These are phyloP conservation scores for Forficula auricularia DNA, from an alignment of 1,140 invertebrate species.

Conservation along the genomic window DNA sequence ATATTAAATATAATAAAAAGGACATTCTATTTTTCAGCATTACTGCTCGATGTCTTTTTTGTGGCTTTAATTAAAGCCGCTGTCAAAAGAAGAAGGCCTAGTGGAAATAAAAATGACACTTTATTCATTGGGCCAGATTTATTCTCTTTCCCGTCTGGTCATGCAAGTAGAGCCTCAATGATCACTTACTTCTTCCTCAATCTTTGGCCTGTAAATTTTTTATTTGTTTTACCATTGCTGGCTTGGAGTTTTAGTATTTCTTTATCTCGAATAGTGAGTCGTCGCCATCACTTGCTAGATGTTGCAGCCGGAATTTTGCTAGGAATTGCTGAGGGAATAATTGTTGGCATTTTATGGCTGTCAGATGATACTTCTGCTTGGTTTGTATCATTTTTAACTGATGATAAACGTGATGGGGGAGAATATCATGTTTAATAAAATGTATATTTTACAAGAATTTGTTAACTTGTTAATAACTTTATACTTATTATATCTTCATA, in stretches of 20 bases:
- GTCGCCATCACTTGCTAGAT: conserved; percentile 76
- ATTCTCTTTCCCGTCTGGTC: conserved; percentile 91
- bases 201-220: conserved; percentile 26
- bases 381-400: conserved; percentile 32
- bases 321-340: conserved; percentile 52
- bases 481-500: no score
- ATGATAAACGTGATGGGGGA: conserved; percentile 35
- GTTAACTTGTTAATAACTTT: no score
- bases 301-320: conserved; percentile 54
- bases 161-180: conserved; percentile 70
- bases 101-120: conserved; percentile 41
- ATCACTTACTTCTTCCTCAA: conserved; percentile 49
- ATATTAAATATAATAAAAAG: no score
- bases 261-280: conserved; percentile 59
- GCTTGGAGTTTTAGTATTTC: conserved; percentile 59
- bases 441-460: no score
- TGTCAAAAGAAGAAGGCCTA: conserved; percentile 55
- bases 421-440: conserved; percentile 35
- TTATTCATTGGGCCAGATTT: conserved; percentile 56
- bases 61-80: conserved; percentile 67
- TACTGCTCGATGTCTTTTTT: conserved; percentile 71
- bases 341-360: conserved; percentile 52
- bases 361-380: conserved; percentile 28
- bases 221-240: conserved; percentile 31
- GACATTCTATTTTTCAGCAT: conserved; percentile 44